Percentiles rank a stretch among this genome's conserved stretches.
Conservation (phyloP, 2,888 invertebrate genomes). For the Erebia aethiops region DNA sequence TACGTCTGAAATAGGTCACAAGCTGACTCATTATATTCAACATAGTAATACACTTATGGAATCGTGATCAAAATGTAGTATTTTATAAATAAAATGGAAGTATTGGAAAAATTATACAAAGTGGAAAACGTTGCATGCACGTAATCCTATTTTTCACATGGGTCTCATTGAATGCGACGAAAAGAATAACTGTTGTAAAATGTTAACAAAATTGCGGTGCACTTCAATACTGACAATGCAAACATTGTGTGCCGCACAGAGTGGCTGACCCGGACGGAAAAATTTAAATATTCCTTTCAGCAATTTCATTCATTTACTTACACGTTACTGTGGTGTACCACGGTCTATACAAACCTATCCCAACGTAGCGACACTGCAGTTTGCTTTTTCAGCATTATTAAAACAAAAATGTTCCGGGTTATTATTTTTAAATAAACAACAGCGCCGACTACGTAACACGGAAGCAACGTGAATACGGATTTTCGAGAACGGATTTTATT, state of each 20-base stretch:
- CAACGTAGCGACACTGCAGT: slow-evolving; percentile 33
- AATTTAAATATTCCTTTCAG: slow-evolving; percentile 37
- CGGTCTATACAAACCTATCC: slow-evolving; percentile 31
- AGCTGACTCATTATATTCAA: background rate
- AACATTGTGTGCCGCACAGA: slow-evolving; percentile 27
- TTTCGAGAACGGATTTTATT: slow-evolving; percentile 25
- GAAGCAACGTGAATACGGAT: slow-evolving; percentile 28
- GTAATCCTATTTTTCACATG: slow-evolving; percentile 13
- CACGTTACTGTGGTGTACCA: slow-evolving; percentile 30
- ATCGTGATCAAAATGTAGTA: background rate
- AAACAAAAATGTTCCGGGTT: slow-evolving; percentile 35
- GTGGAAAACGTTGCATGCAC: background rate
- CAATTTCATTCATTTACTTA: slow-evolving; percentile 37
- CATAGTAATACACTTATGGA: background rate
- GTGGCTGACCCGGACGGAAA: slow-evolving; percentile 23
- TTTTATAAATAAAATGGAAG: slow-evolving; percentile 1
- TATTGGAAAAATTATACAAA: slow-evolving; percentile 12
- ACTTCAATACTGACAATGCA: slow-evolving; percentile 32
- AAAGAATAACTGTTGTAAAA: slow-evolving; percentile 18
- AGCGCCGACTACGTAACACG: slow-evolving; percentile 20
- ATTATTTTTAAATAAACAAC: slow-evolving; percentile 30
- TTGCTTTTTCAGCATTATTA: slow-evolving; percentile 37
- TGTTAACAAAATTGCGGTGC: slow-evolving; percentile 28
- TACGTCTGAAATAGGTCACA: slow-evolving; percentile 13
- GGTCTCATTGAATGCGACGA: slow-evolving; percentile 5